A percentile compares a stretch with the other conserved stretches of the same genome.
Conservation (phyloP, 2,888 invertebrate species). For the Mythimna pallens region DNA sequence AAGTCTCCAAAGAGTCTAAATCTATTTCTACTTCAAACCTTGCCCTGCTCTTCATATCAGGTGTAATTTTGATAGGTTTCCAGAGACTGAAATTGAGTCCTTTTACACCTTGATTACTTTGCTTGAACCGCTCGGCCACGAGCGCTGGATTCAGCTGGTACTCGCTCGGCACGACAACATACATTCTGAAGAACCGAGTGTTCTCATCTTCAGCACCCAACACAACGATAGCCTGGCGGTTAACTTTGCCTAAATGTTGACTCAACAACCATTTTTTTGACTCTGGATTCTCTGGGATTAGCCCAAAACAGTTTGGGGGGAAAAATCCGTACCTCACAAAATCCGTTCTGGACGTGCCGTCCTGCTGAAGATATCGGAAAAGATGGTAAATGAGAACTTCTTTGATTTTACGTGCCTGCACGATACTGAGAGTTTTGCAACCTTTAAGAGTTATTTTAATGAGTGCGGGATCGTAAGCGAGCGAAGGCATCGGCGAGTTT, state of each 20-base stretch:
- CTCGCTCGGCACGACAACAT: conserved; percentile 63
- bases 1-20: conserved; percentile 80
- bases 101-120: conserved; percentile 79
- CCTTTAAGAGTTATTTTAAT: conserved; percentile 80
- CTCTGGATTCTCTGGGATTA: conserved; percentile 81
- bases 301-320: conserved; percentile 78
- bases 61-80: conserved; percentile 67
- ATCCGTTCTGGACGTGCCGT: conserved; percentile 75
- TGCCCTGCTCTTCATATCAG: conserved; percentile 42
- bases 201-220: conserved; percentile 73
- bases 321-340: conserved; percentile 81
- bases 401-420: conserved; percentile 80
- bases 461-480: conserved; percentile 71
- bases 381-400: conserved; percentile 80
- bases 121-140: conserved; percentile 74
- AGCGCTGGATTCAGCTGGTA: conserved; percentile 49
- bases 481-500: conserved; percentile 76
- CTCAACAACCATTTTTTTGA: conserved; percentile 78
- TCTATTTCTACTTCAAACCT: conserved; percentile 77
- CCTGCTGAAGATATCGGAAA: conserved; percentile 77
- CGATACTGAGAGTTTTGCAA: conserved; percentile 71
- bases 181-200: conserved; percentile 76
- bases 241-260: conserved; percentile 77
- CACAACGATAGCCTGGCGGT: conserved; percentile 72
- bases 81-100: conserved; percentile 81